These are phyloP conservation scores for Naja naja DNA, from an alignment of 2,113 vertebrate genomes.

Conservation along the genomic window DNA sequence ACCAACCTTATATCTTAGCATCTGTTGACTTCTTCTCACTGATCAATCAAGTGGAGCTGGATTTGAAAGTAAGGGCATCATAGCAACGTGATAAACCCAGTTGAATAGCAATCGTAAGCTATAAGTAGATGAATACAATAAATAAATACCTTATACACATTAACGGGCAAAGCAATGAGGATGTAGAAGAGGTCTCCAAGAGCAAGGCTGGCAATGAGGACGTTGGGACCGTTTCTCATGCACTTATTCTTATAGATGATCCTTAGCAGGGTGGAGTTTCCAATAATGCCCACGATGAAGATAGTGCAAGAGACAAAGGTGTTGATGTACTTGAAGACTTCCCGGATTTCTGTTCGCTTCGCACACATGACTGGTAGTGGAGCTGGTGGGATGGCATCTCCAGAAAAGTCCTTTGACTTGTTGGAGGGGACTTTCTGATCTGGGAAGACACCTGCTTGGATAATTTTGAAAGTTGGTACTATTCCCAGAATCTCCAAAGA, in stretches of 20 bases:
- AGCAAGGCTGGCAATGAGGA: slow-evolving; percentile 87
- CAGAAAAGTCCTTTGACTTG: background rate
- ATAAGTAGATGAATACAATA: background rate
- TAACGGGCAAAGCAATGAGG: slow-evolving; percentile 86
- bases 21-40: background rate
- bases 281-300: slow-evolving; percentile 86
- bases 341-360: slow-evolving; percentile 77
- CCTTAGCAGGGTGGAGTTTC: slow-evolving; percentile 85
- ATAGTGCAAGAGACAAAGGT: slow-evolving; percentile 86
- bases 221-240: slow-evolving; percentile 89
- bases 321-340: slow-evolving; percentile 87
- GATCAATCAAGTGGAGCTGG: background rate
- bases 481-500: slow-evolving; percentile 7
- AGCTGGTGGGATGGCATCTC: slow-evolving; percentile 15
- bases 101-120: background rate
- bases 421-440: background rate
- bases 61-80: background rate
- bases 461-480: slow-evolving; percentile 34
- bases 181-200: slow-evolving; percentile 90
- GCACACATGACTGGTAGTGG: slow-evolving; percentile 73
- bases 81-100: background rate
- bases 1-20: background rate
- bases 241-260: slow-evolving; percentile 95
- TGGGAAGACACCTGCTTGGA: slow-evolving; percentile 16
- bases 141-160: slow-evolving; percentile 80